These are phyloP conservation scores for Emydocephalus ijimae DNA, from an alignment of 2,113 vertebrate genomes.

Conservation along the genomic window DNA sequence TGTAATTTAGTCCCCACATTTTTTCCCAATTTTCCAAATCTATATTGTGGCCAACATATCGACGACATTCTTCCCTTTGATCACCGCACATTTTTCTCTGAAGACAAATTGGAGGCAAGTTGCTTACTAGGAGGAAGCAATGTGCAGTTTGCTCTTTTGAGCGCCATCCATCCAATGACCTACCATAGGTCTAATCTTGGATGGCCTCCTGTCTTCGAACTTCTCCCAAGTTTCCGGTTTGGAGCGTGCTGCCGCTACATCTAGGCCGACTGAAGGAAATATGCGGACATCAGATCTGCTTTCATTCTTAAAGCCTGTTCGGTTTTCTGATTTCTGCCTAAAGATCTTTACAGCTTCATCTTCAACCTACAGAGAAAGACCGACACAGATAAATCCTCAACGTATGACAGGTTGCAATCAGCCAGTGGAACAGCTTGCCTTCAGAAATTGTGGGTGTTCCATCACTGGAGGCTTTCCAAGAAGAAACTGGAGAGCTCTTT, in stretches of 20 bases:
- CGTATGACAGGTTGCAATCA: too few species aligned
- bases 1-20: too few species aligned
- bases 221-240: not conserved
- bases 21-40: too few species aligned
- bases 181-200: not conserved
- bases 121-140: not conserved
- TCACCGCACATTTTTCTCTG: too few species aligned
- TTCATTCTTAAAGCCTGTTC: not conserved
- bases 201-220: not conserved
- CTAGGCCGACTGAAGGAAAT: not conserved
- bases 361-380: slow-evolving; percentile 40
- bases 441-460: too few species aligned
- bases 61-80: not conserved
- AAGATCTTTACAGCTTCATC: slow-evolving; percentile 31
- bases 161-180: not conserved
- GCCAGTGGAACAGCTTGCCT: too few species aligned
- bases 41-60: too few species aligned
- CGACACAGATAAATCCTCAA: not conserved
- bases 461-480: too few species aligned
- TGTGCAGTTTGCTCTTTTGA: not conserved
- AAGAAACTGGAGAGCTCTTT: too few species aligned
- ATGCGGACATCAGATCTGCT: fast-evolving
- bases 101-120: not conserved
- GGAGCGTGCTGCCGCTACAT: fast-evolving
- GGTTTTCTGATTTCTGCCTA: slow-evolving; percentile 21